Conservation (phyloP, 2,797 vertebrate genomes). For the Hapalemur alaotrensis region DNA sequence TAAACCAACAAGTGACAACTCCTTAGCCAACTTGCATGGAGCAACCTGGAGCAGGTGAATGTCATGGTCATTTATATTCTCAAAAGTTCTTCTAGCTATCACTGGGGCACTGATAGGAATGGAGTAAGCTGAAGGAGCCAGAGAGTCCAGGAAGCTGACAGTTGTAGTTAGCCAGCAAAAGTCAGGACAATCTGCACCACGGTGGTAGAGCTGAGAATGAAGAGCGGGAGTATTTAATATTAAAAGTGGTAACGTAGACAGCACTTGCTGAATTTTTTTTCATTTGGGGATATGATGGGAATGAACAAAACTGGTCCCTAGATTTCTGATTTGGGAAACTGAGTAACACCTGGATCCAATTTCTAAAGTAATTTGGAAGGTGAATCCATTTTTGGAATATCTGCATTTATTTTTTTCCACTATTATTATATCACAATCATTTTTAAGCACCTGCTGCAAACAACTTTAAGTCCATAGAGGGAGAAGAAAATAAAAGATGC, state of each 20-base stretch:
- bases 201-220: neutral
- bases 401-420: neutral
- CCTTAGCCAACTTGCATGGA: neutral
- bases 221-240: neutral
- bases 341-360: neutral
- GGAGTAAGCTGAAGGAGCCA: neutral
- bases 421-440: neutral
- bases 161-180: neutral
- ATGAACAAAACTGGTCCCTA: neutral
- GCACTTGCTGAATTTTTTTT: neutral
- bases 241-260: neutral
- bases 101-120: neutral
- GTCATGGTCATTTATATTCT: neutral
- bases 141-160: neutral
- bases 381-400: neutral
- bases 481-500: neutral
- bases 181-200: neutral
- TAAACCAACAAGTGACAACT: neutral
- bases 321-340: neutral
- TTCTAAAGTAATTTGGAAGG: neutral
- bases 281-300: neutral
- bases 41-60: neutral
- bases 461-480: neutral
- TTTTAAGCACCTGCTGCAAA: neutral
- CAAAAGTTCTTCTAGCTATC: neutral